Percentiles rank a stretch among this genome's conserved stretches.
Evolutionary conservation across 2,888 invertebrate genomes (phyloP).

Genomic region (Pristionchus fissidentatus): DNA sequence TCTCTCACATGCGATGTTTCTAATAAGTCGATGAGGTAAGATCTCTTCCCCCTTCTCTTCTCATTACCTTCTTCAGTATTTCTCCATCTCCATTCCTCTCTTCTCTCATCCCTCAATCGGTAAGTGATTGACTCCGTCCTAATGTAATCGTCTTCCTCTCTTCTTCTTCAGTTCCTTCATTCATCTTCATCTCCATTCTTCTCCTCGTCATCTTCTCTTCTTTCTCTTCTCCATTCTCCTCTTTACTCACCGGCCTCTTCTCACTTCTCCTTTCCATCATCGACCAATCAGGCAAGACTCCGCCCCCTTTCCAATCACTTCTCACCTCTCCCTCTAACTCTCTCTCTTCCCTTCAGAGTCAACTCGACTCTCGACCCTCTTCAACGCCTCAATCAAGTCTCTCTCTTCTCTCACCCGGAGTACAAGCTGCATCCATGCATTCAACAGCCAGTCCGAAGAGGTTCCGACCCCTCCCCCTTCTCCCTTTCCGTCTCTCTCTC

Average conservation of each 20-base stretch:
- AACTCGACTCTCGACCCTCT: slow-evolving; percentile 23
- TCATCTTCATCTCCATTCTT: background rate
- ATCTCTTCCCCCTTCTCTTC: no score
- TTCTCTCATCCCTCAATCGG: slow-evolving; percentile 52
- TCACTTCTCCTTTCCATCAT: slow-evolving; percentile 44
- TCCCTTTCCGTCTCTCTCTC: background rate
- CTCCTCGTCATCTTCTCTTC: slow-evolving; percentile 6
- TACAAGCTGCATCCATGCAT: slow-evolving; percentile 5
- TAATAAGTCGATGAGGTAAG: slow-evolving; percentile 11
- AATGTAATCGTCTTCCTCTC: slow-evolving; percentile 28
- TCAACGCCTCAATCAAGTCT: slow-evolving; percentile 24
- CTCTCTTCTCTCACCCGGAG: slow-evolving; percentile 24
- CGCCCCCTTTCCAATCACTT: slow-evolving; percentile 7
- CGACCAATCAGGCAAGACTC: slow-evolving; percentile 18
- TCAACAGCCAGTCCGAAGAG: slow-evolving; percentile 31
- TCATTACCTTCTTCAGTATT: slow-evolving; percentile 10
- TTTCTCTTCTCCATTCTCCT: slow-evolving; percentile 47
- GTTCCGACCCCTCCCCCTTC: background rate
- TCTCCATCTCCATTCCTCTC: slow-evolving; percentile 37
- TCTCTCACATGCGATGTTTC: background rate
- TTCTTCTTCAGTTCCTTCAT: slow-evolving; percentile 25
- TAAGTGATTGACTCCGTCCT: slow-evolving; percentile 40
- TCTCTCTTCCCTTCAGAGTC: background rate
- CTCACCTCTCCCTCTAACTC: background rate
- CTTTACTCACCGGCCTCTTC: slow-evolving; percentile 35